Conservation (phyloP, 2,113 vertebrate genomes). For the Pseudois nayaur region DNA sequence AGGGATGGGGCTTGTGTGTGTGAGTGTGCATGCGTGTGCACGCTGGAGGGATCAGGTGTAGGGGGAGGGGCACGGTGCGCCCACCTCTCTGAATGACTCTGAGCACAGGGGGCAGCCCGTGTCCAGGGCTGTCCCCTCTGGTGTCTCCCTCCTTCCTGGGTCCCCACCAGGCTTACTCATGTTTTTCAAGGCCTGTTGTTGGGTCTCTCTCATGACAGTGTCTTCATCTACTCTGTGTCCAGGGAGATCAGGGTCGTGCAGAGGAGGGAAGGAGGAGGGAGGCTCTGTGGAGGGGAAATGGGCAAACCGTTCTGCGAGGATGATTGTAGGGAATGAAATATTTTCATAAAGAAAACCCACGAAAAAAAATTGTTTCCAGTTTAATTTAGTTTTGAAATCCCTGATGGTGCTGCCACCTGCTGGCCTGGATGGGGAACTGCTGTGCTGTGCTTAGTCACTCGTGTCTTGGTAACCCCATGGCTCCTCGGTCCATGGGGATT, state of each 20-base stretch:
- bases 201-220: not conserved
- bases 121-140: not conserved
- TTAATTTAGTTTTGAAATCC: constrained; percentile 49
- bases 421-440: not conserved
- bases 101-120: not conserved
- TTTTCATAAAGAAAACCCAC: constrained; percentile 63
- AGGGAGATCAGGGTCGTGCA: constrained; percentile 5
- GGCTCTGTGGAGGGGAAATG: not conserved
- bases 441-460: not conserved
- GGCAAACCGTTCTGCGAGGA: constrained; percentile 38
- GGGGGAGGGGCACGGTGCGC: not conserved
- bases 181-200: constrained; percentile 29
- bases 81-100: not conserved
- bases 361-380: constrained; percentile 51
- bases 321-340: constrained; percentile 43
- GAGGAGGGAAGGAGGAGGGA: constrained; percentile 8
- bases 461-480: not conserved
- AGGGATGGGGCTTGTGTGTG: not conserved
- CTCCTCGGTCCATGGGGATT: not conserved
- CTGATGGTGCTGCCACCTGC: constrained; percentile 58
- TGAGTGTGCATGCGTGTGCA: accelerated
- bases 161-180: constrained; percentile 45
- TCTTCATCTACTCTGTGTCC: not conserved
- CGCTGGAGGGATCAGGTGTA: accelerated
- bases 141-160: not conserved